phyloP scores from a whole-genome alignment of 2,797 vertebrate species.

The Sebastolobus altivelis region DNA sequence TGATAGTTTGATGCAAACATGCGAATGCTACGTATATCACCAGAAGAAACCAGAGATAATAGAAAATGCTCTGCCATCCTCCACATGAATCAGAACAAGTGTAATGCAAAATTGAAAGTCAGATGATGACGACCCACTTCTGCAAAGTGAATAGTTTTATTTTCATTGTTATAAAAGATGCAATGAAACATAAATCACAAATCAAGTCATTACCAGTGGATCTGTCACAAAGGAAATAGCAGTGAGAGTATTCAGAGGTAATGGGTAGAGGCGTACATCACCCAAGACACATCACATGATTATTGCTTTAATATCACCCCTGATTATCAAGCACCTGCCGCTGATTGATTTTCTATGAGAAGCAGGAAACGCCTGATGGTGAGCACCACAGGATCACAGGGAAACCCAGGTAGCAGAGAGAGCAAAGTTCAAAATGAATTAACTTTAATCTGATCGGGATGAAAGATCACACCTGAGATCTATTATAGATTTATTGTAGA shows the following conservation, averaged over 20 bases:
- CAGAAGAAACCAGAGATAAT: not conserved
- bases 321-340: not conserved
- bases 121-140: not conserved
- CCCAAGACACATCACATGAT: not conserved
- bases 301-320: not conserved
- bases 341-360: slow-evolving; percentile 5
- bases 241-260: not conserved
- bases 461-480: too few species aligned
- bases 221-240: not conserved
- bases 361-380: not conserved
- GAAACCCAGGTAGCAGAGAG: not conserved
- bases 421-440: slow-evolving; percentile 10
- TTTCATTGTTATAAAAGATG: not conserved
- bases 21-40: not conserved
- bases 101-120: not conserved
- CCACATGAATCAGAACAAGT: not conserved
- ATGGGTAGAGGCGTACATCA: not conserved
- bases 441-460: not conserved
- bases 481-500: too few species aligned
- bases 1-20: not conserved
- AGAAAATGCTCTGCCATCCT: not conserved
- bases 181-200: not conserved
- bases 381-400: not conserved
- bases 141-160: slow-evolving; percentile 3
- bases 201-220: not conserved